phyloP scores from a whole-genome alignment of 2,113 vertebrate genomes.

The Rana temporaria region DNA sequence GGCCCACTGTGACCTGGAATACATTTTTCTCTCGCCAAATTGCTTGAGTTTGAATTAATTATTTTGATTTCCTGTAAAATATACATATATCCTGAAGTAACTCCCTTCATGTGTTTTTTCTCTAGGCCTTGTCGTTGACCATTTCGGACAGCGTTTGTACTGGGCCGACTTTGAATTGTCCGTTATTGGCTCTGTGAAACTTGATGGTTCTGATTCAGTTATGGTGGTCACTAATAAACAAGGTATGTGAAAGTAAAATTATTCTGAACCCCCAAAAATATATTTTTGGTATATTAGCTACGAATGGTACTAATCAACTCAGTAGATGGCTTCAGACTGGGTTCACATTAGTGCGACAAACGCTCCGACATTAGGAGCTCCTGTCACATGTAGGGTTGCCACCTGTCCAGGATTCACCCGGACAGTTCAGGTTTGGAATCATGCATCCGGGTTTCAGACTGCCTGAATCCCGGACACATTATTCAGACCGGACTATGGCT shows the following conservation, averaged over 20 bases:
- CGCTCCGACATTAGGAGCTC: no score
- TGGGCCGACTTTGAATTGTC: conserved; percentile 97
- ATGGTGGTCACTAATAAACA: conserved; percentile 87
- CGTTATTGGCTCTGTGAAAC: conserved; percentile 88
- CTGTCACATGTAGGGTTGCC: no score
- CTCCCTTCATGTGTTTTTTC: conserved; percentile 52
- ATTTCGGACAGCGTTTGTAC: conserved; percentile 91
- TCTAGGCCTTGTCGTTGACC: conserved; percentile 92
- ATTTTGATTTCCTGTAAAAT: conserved; percentile 4
- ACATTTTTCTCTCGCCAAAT: conserved; percentile 18
- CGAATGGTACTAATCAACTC: no score
- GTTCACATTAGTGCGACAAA: no score
- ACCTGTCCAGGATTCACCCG: no score
- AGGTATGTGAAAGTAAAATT: conserved; percentile 72
- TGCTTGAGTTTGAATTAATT: conserved; percentile 19
- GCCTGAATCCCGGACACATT: no score
- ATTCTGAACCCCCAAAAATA: not conserved
- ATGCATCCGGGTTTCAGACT: no score
- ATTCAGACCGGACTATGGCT: no score
- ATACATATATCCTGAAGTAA: not conserved
- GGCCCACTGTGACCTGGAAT: conserved; percentile 27
- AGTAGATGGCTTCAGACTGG: no score
- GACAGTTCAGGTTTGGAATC: no score
- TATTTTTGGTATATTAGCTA: no score
- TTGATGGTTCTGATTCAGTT: conserved; percentile 88